Evolutionary conservation across 92 coral and sea anemone genomes (phyloP).

Genomic region (Epizoanthus scotinus): DNA sequence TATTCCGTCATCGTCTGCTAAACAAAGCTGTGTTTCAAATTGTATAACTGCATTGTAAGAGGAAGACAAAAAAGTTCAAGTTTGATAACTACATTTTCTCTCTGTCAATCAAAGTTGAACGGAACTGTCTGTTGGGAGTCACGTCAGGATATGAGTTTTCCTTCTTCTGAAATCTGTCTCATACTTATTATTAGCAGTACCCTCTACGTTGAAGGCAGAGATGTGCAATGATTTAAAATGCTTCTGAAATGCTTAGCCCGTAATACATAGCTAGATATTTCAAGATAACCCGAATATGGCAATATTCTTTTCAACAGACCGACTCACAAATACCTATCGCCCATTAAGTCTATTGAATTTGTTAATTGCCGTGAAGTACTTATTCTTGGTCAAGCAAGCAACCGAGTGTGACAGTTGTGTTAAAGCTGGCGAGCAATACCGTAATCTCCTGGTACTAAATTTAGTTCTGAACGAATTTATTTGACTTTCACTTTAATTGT

Average conservation of each 20-base stretch:
- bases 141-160: not conserved
- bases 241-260: not conserved
- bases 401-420: slow-evolving; percentile 11
- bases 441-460: slow-evolving; percentile 13
- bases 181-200: not conserved
- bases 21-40: not conserved
- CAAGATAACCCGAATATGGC: slow-evolving; percentile 20
- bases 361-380: slow-evolving; percentile 27
- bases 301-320: slow-evolving; percentile 15
- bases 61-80: not conserved
- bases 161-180: not conserved
- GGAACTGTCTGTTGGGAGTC: not conserved
- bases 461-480: slow-evolving; percentile 27
- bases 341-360: slow-evolving; percentile 22
- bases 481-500: slow-evolving; percentile 9
- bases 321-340: not conserved
- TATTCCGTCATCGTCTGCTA: not conserved
- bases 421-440: slow-evolving; percentile 29
- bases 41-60: not conserved
- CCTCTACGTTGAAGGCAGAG: not conserved
- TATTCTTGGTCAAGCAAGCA: slow-evolving; percentile 10
- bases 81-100: not conserved
- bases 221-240: not conserved
- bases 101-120: slow-evolving; percentile 26
- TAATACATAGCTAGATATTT: not conserved